Conservation (phyloP, 2,888 invertebrate species). For the Ctenicera cuprea region DNA sequence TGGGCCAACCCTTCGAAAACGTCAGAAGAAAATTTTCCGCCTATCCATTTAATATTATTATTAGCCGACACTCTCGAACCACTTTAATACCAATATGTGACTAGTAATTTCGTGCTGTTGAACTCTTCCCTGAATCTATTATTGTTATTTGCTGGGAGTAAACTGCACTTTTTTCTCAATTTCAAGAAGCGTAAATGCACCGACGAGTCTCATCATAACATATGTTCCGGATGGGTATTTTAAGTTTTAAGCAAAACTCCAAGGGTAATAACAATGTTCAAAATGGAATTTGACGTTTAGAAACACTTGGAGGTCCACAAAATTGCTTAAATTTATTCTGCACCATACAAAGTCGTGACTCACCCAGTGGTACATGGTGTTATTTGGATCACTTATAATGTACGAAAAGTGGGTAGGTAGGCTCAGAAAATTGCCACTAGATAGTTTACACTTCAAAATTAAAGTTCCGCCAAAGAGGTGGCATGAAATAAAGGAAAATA, state of each 20-base stretch:
- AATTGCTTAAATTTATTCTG: constrained; percentile 28
- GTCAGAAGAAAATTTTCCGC: constrained; percentile 51
- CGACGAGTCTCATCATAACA: constrained; percentile 32
- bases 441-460: constrained; percentile 2
- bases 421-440: constrained; percentile 41
- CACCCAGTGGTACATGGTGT: constrained; percentile 18
- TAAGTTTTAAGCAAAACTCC: constrained; percentile 25
- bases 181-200: constrained; percentile 42
- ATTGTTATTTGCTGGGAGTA: constrained; percentile 49
- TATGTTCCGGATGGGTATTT: constrained; percentile 35
- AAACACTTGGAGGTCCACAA: constrained; percentile 33
- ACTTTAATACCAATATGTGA: constrained; percentile 58
- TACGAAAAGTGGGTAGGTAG: constrained; percentile 19
- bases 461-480: constrained; percentile 16
- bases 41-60: constrained; percentile 60
- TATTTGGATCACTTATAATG: constrained; percentile 37
- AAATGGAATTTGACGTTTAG: constrained; percentile 42
- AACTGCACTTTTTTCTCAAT: constrained; percentile 33
- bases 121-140: constrained; percentile 48
- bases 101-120: constrained; percentile 57
- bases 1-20: constrained; percentile 48
- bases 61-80: constrained; percentile 53
- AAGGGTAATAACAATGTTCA: constrained; percentile 39
- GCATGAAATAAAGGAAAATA: constrained; percentile 32
- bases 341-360: constrained; percentile 43